phyloP scores from a whole-genome alignment of 2,888 invertebrate species.

The Limnephilus rhombicus region DNA sequence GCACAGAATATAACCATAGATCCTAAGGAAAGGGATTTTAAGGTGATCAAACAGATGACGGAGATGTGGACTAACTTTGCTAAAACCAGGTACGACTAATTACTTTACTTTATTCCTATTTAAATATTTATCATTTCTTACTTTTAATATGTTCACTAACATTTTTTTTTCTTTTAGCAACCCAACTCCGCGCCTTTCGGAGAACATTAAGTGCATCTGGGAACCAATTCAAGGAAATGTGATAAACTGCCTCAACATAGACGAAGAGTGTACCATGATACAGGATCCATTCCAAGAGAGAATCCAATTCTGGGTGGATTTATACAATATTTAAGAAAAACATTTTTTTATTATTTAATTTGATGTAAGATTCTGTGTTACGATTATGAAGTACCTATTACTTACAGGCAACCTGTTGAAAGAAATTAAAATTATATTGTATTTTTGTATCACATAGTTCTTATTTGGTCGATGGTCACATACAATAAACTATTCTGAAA shows the following conservation, averaged over 20 bases:
- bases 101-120: not conserved
- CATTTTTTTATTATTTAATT: not conserved
- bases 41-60: constrained; percentile 26
- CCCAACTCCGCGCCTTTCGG: constrained; percentile 45
- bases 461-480: no score
- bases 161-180: constrained; percentile 45
- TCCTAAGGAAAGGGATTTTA: constrained; percentile 24
- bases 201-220: constrained; percentile 42
- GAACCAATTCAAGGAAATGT: constrained; percentile 38
- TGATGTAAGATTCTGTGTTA: no score
- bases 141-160: not conserved
- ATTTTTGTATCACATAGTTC: not conserved
- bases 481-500: not conserved
- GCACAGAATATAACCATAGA: not conserved
- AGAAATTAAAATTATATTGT: not conserved
- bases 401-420: not conserved
- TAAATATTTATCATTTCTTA: not conserved
- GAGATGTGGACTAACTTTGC: constrained; percentile 67
- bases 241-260: constrained; percentile 66
- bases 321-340: not conserved
- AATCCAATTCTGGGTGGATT: constrained; percentile 68
- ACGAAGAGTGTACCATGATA: constrained; percentile 64
- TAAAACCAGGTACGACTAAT: constrained; percentile 66
- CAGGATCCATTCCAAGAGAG: constrained; percentile 50
- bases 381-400: no score